phyloP scores from a whole-genome alignment of 2,113 vertebrate species.

The Podilymbus podiceps region DNA sequence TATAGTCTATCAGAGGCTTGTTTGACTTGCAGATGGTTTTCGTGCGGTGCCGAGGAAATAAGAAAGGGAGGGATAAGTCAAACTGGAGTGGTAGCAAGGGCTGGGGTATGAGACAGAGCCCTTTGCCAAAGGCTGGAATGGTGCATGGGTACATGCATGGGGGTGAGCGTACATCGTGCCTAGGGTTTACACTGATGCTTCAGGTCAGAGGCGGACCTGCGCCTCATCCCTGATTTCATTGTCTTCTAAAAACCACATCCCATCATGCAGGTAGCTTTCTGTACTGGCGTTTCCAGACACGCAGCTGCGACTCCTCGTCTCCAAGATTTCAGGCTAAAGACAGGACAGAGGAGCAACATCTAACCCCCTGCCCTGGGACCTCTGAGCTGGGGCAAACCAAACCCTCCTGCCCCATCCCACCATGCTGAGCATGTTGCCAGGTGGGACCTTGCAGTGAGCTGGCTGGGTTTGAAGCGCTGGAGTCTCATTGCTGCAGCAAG shows the following conservation, averaged over 20 bases:
- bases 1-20: constrained; percentile 9
- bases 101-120: not conserved
- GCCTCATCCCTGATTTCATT: not conserved
- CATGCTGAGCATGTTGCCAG: rapidly evolving
- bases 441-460: rapidly evolving
- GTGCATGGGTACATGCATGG: rapidly evolving
- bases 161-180: not conserved
- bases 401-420: not conserved
- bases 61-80: not conserved
- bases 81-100: not conserved
- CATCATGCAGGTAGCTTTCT: not conserved
- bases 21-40: constrained; percentile 45
- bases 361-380: not conserved
- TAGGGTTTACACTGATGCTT: not conserved
- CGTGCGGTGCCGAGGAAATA: not conserved
- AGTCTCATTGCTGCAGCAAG: not conserved
- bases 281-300: not conserved
- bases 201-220: not conserved
- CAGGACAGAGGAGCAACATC: not conserved
- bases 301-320: rapidly evolving
- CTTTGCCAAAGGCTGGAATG: not conserved
- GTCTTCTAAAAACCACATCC: not conserved
- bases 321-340: not conserved
- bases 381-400: not conserved
- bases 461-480: not conserved